phyloP scores from a whole-genome alignment of 2,113 vertebrate genomes.

The Dryoscopus gambensis region DNA sequence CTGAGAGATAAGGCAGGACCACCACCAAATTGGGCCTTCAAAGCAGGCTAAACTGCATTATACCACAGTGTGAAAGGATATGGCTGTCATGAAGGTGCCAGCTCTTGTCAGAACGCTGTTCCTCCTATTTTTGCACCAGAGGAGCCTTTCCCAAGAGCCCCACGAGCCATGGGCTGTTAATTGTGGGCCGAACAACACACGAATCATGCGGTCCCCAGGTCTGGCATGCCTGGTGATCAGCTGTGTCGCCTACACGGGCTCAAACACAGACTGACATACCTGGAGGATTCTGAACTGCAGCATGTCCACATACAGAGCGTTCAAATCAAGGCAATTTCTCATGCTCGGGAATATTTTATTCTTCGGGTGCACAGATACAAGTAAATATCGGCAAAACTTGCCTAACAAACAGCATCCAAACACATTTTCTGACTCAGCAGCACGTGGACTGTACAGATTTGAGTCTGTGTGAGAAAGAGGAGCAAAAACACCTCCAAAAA shows the following conservation, averaged over 20 bases:
- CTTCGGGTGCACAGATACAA: background rate
- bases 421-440: background rate
- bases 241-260: rapidly evolving
- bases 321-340: background rate
- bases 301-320: background rate
- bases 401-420: background rate
- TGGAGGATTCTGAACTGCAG: background rate
- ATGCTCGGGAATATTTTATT: rapidly evolving
- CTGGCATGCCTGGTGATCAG: rapidly evolving
- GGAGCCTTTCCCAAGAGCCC: background rate
- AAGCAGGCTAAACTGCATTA: constrained; percentile 64
- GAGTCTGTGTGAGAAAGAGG: background rate
- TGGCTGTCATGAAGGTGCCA: constrained; percentile 60
- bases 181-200: rapidly evolving
- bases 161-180: background rate
- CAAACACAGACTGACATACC: background rate
- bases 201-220: rapidly evolving
- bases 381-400: background rate
- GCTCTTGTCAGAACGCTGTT: background rate
- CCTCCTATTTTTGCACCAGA: constrained; percentile 16
- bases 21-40: constrained; percentile 66
- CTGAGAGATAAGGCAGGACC: constrained; percentile 68
- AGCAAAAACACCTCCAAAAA: background rate
- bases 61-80: constrained; percentile 60
- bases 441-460: background rate